Base-by-base conservation (phyloP, 2,888 invertebrate species). In the Scotopteryx bipunctaria region DNA sequence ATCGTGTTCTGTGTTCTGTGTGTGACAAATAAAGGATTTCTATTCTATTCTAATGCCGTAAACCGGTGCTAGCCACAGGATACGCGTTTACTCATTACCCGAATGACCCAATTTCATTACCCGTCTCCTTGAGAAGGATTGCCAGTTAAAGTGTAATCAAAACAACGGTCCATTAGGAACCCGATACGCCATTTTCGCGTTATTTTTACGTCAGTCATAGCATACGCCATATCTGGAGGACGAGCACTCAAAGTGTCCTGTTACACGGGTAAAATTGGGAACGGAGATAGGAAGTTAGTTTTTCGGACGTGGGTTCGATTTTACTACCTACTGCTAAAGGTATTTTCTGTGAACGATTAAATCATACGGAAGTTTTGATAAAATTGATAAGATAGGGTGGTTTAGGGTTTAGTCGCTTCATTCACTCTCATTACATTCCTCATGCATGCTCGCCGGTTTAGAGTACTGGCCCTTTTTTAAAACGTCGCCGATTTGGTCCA, bases 171-270 rank as follows among this genome's bases (percentile, higher is more conserved):
- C 82, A 82, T 82, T 82, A 81, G 82, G 68, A 58, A 81, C 57
- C 64, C 48, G 77, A 81, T 77, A 77, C 59, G 57, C 60, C 23
- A 56, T 61, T 58, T n/a, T 60, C 57, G 49, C 49, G 58, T 48
- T 49, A 65, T 66, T 70, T 64, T 50, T 54, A 37, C 61, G 56
- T 57, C 64, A n/a, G 65, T 73, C 66, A 19, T 19, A 27, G 11
- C 27, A n/a, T 11, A 27, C 27, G 27, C 27, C 27, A 19, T 19
- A 27, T n/a, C 57, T 63, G 61, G 57, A 54, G 58, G 51, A 57
- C 60, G 64, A 69, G 71, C 80, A 79, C 81, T 81, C 80, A 80
- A 73, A 68, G 77, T 81, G 66, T 81, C 63, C 48, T 50, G 51
- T 81, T 81, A 76, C 78, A 42, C 55, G 58, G n/a, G n/a, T n/a